A percentile compares a stretch with the other conserved stretches of the same genome.
These are phyloP conservation scores for Myiothlypis chrysogaster DNA, from an alignment of 2,797 vertebrate genomes.

Conservation along the genomic window DNA sequence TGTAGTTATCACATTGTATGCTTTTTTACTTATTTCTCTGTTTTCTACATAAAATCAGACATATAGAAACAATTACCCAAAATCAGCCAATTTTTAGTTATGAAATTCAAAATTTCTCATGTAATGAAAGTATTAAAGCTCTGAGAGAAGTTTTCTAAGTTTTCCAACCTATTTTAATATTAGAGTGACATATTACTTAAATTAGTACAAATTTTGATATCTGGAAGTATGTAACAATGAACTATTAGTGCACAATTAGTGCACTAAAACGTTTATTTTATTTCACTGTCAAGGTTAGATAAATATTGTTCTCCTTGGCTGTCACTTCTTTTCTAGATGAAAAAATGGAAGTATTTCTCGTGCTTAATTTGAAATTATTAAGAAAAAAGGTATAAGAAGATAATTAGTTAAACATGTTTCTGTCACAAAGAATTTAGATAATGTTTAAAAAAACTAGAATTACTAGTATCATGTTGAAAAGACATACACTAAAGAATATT, in stretches of 20 bases:
- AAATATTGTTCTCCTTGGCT: background rate
- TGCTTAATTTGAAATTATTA: background rate
- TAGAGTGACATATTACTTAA: background rate
- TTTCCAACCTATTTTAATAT: background rate
- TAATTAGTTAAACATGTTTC: background rate
- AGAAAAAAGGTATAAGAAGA: background rate
- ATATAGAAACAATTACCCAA: background rate
- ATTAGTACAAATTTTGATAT: background rate
- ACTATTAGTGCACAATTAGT: background rate
- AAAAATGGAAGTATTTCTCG: background rate
- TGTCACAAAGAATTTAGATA: background rate
- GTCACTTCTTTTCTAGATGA: background rate
- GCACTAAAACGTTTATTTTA: background rate
- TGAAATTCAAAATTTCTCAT: background rate
- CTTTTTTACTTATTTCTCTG: background rate
- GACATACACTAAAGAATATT: background rate
- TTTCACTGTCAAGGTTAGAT: background rate
- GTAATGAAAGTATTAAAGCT: background rate
- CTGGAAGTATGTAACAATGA: background rate
- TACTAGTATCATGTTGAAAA: background rate
- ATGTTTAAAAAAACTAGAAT: background rate
- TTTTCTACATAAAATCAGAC: background rate
- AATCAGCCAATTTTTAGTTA: background rate
- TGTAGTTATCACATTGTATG: background rate
- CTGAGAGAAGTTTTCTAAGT: background rate